Percentiles rank a stretch among this genome's conserved stretches.
These are phyloP conservation scores for Gopherus evgoodei DNA, from an alignment of 2,113 vertebrate species.

Conservation along the genomic window DNA sequence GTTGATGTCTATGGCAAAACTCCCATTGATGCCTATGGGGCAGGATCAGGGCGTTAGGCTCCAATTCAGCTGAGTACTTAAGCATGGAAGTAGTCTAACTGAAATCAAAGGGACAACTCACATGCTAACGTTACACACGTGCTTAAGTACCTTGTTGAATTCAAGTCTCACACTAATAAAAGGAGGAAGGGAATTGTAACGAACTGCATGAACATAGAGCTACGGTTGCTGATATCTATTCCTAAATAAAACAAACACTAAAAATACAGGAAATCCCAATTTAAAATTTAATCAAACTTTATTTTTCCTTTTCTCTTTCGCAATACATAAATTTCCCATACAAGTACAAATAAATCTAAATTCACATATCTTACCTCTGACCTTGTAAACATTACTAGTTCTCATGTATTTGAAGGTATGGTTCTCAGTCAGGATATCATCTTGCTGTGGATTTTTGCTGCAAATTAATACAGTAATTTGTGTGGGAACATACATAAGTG, in stretches of 20 bases:
- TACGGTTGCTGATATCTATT: neutral
- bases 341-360: neutral
- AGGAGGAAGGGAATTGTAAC: neutral
- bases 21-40: fast-evolving
- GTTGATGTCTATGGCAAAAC: neutral
- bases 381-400: neutral
- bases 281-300: neutral
- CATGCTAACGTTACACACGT: neutral
- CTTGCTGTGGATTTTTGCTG: conserved; percentile 11
- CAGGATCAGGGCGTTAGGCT: neutral
- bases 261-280: neutral
- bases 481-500: conserved; percentile 30
- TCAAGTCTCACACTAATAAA: neutral
- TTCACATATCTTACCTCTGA: neutral
- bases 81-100: neutral
- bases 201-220: neutral
- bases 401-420: neutral
- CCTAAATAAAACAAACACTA: neutral
- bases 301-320: neutral
- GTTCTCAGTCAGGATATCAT: conserved; percentile 37
- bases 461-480: conserved; percentile 38
- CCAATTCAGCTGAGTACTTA: neutral
- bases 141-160: neutral
- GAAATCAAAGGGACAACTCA: neutral
- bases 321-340: neutral